Evolutionary conservation across 1,140 invertebrate species (phyloP).

Genomic region (Leptopilina boulardi): DNA sequence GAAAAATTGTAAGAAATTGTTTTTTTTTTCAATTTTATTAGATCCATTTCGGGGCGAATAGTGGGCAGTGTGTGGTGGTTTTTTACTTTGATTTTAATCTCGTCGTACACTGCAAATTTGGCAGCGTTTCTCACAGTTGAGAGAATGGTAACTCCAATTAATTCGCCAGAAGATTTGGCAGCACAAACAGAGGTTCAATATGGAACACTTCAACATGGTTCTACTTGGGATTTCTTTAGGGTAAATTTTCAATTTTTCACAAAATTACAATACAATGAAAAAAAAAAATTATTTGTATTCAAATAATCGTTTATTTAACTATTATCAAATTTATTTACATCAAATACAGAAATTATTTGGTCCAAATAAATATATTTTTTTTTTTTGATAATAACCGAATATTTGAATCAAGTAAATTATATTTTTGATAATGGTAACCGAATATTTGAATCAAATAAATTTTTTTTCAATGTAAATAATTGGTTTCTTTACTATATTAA

Average conservation of each 20-base stretch:
- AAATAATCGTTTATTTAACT: no score
- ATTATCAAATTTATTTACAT: no score
- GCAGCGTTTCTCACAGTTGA: constrained; percentile 97
- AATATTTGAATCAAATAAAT: no score
- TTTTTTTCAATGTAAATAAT: no score
- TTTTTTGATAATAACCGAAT: no score
- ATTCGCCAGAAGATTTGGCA: constrained; percentile 94
- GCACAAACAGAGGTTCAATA: constrained; percentile 97
- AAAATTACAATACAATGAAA: no score
- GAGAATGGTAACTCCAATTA: constrained; percentile 95
- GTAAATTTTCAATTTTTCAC: constrained; percentile 77
- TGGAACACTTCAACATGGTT: constrained; percentile 89
- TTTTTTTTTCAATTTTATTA: constrained; percentile 65
- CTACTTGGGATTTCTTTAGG: constrained; percentile 95
- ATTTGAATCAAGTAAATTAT: no score
- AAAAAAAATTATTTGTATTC: no score
- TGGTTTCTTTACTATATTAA: no score
- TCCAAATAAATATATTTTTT: no score
- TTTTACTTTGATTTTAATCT: constrained; percentile 98
- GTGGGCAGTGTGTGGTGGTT: constrained; percentile 99
- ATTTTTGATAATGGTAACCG: no score
- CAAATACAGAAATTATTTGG: no score
- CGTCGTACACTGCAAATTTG: constrained; percentile 98
- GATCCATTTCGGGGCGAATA: constrained; percentile 94
- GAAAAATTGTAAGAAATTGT: constrained; percentile 2